Conservation (phyloP, 2,888 invertebrate genomes). For the Deladenus siricidicola region DNA sequence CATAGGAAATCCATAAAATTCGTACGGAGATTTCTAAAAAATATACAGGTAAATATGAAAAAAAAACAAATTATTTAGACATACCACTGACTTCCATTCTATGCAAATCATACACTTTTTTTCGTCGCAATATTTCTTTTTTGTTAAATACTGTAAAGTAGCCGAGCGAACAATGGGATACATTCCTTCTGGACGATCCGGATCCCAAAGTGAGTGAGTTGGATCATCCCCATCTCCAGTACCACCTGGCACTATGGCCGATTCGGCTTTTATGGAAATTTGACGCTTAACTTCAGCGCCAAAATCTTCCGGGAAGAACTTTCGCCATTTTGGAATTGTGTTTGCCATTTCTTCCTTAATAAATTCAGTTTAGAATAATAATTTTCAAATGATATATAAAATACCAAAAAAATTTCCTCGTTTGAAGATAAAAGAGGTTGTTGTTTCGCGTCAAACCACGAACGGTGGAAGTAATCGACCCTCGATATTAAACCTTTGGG, state of each 20-base stretch:
- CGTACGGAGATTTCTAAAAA: conserved; percentile 18
- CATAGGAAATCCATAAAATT: conserved; percentile 14
- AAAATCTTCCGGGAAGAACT: neutral
- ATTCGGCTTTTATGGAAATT: neutral
- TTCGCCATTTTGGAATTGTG: conserved; percentile 7
- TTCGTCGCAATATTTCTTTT: neutral
- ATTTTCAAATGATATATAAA: no score
- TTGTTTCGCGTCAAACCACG: conserved; percentile 14
- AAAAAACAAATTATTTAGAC: neutral
- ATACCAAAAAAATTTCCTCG: no score
- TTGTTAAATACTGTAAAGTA: neutral
- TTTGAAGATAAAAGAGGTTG: conserved; percentile 7
- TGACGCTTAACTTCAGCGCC: neutral
- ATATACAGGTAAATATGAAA: neutral
- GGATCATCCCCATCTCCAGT: neutral
- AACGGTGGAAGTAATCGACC: conserved; percentile 1
- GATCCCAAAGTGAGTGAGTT: neutral
- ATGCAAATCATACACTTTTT: conserved; percentile 1
- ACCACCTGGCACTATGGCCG: neutral
- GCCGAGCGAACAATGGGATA: neutral
- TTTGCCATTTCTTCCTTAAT: conserved; percentile 1
- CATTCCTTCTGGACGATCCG: neutral
- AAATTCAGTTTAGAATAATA: neutral
- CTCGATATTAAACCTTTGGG: neutral
- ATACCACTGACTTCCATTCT: conserved; percentile 17